Evolutionary conservation across 1,140 invertebrate genomes (phyloP), one percentile per base, ranked within the genome.

Genomic region (Mya arenaria): DNA sequence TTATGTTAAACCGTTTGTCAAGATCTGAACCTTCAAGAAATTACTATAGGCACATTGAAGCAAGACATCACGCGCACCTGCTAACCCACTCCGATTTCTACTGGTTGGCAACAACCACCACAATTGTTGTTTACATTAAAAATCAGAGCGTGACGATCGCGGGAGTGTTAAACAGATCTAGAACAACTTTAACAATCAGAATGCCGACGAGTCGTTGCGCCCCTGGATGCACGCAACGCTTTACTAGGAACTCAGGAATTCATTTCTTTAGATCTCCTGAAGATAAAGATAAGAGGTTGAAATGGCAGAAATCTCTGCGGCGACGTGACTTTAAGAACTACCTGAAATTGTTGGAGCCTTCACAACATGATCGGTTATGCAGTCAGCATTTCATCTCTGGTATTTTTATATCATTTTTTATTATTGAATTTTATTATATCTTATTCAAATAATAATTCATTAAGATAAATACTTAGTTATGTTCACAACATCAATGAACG

Each of bases 51-150:
- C n/a, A n/a, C 25, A 15, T 66, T 66, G 23, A 66, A 23, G 63
- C 63, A 13, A 30, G 63, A 55, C 48, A 41, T 32, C 34, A 69
- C 56, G 36, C 28, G 72, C 72, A 74, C 28, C 13, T 74, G 37
- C 52, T 4, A n/a, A 4, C 8, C 23, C 23, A 6, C 34, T n/a
- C 5, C 52, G 23, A 39, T 2, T 55, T 28, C 25, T 4, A 15
- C 55, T 74, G 72, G 72, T 74, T 60, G 72, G 72, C 72, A 74
- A 37, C 58, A 74, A 48, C 10, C 19, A n/a, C n/a, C n/a, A n/a
- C n/a, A n/a, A n/a, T n/a, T n/a, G n/a, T n/a, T n/a, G n/a, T n/a
- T n/a, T n/a, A n/a, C n/a, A n/a, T 48, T 48, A 10, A 10, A 48
- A 13, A 48, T 13, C 41, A 19, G 36, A 37, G 48, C 25, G 13